A percentile compares a stretch with the other conserved stretches of the same genome.
Evolutionary conservation across 2,113 vertebrate genomes (phyloP).

Genomic region (Drymodes brunneopygia): DNA sequence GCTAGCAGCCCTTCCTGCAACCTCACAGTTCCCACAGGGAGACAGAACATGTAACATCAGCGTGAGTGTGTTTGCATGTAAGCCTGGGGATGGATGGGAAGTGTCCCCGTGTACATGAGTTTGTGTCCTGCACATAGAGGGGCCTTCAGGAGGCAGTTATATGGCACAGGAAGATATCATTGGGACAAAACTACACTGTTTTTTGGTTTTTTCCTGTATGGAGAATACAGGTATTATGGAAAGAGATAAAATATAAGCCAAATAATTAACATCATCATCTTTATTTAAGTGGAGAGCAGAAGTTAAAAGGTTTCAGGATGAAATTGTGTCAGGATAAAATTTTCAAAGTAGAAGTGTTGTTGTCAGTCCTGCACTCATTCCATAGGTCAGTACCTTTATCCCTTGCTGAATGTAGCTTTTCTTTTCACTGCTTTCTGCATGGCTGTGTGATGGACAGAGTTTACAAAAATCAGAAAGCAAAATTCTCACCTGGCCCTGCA

Average conservation of each 20-base stretch:
- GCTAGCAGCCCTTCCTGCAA: neutral
- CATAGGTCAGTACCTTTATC: neutral
- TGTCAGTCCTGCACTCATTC: neutral
- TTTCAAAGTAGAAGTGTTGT: neutral
- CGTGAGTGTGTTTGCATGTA: neutral
- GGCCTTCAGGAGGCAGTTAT: neutral
- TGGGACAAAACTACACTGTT: neutral
- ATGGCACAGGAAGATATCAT: neutral
- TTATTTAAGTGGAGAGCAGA: neutral
- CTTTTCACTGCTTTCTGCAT: neutral
- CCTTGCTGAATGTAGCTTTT: neutral
- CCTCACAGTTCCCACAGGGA: neutral
- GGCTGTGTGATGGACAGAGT: neutral
- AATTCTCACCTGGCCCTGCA: neutral
- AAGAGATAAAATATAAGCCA: neutral
- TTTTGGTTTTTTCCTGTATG: neutral
- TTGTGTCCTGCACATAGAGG: neutral
- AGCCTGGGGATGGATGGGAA: neutral
- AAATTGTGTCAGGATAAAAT: neutral
- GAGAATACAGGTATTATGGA: neutral
- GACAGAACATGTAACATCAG: neutral
- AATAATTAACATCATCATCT: neutral
- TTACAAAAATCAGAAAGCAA: neutral
- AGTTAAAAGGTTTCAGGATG: neutral
- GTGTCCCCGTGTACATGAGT: fast-evolving